phyloP scores from a whole-genome alignment of 2,888 invertebrate genomes.

The Nebria brevicollis region DNA sequence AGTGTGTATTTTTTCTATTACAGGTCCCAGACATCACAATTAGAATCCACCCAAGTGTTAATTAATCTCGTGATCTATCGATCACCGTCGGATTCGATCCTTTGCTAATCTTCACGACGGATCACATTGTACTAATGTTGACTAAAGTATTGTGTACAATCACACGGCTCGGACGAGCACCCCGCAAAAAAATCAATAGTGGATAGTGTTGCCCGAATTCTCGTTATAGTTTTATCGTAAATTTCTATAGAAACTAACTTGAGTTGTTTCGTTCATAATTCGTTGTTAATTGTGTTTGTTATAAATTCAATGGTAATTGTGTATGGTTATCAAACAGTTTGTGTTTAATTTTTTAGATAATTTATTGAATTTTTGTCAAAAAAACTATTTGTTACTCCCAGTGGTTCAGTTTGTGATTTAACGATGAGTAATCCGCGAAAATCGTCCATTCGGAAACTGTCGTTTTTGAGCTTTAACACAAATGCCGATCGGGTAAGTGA shows the following conservation, averaged over 20 bases:
- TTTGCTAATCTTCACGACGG: conserved; percentile 33
- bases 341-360: conserved; percentile 26
- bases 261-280: conserved; percentile 7
- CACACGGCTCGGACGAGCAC: conserved; percentile 61
- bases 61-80: background rate
- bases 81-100: conserved; percentile 30
- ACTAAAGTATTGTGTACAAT: conserved; percentile 61
- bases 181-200: conserved; percentile 59
- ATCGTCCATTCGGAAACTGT: conserved; percentile 70
- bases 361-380: conserved; percentile 1
- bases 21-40: background rate
- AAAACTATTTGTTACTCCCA: too few species aligned
- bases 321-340: conserved; percentile 2
- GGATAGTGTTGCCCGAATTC: conserved; percentile 25
- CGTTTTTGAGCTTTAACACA: conserved; percentile 77
- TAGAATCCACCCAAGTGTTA: background rate
- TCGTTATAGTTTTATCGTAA: conserved; percentile 2
- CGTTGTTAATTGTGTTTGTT: background rate
- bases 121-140: conserved; percentile 58
- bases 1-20: conserved; percentile 11
- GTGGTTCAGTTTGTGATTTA: background rate
- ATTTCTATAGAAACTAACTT: background rate
- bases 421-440: conserved; percentile 60
- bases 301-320: background rate
- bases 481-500: conserved; percentile 63